Evolutionary conservation across 2,797 vertebrate genomes (phyloP).

Genomic region (Caiman crocodilus): DNA sequence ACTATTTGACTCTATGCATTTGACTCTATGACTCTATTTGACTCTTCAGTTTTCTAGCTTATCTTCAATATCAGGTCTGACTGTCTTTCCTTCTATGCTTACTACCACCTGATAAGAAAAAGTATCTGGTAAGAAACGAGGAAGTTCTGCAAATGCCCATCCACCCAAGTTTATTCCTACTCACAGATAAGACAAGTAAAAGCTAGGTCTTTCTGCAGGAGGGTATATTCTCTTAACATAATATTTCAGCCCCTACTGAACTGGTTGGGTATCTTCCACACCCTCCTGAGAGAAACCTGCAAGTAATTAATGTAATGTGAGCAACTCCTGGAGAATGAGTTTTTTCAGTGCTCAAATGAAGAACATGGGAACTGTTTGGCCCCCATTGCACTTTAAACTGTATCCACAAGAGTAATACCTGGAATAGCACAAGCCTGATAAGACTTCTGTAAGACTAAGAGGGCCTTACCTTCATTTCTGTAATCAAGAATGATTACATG

Average conservation of each 20-base stretch:
- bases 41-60: too few relatives aligned
- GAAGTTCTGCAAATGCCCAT: too few relatives aligned
- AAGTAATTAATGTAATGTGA: neutral
- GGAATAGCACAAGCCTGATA: neutral
- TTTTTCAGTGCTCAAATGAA: neutral
- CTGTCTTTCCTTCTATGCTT: too few relatives aligned
- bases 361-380: neutral
- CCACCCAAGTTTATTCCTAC: too few relatives aligned
- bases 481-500: neutral
- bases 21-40: too few relatives aligned
- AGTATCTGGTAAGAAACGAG: too few relatives aligned
- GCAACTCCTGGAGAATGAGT: neutral
- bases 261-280: too few relatives aligned
- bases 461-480: neutral
- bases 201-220: neutral
- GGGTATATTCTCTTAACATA: accelerated
- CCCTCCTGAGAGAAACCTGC: neutral
- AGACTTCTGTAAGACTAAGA: neutral
- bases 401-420: neutral
- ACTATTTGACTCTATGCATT: too few relatives aligned
- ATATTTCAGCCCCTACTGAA: too few relatives aligned
- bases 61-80: too few relatives aligned
- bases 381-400: neutral
- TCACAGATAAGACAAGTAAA: too few relatives aligned
- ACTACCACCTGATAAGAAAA: too few relatives aligned